These are phyloP conservation scores for Spialia ferax DNA, from an alignment of 2,888 invertebrate species.

Conservation along the genomic window DNA sequence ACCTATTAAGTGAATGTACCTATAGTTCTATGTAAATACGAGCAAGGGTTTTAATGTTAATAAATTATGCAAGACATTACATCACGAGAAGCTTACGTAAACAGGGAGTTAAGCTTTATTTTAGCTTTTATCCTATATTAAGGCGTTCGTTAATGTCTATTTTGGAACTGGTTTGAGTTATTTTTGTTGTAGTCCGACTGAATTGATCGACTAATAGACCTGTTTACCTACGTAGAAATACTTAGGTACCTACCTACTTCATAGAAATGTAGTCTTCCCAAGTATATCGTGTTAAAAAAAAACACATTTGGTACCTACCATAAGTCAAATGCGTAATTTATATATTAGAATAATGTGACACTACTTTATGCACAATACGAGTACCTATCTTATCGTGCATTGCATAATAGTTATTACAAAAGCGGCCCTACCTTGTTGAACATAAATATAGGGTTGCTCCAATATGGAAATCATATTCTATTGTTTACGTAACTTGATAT, in stretches of 20 bases:
- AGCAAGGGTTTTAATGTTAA: neutral
- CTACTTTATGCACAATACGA: slow-evolving; percentile 44
- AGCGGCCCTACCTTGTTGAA: slow-evolving; percentile 33
- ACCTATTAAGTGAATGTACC: neutral
- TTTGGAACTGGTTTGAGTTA: neutral
- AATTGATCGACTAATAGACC: neutral
- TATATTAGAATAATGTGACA: neutral
- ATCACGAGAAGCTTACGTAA: neutral
- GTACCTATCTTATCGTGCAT: slow-evolving; percentile 39
- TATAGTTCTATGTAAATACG: neutral
- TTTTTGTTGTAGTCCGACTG: neutral
- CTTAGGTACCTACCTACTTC: neutral
- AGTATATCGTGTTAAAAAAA: too few species aligned
- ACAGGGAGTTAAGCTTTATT: neutral
- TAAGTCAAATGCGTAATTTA: too few species aligned
- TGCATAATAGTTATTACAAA: slow-evolving; percentile 44
- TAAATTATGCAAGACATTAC: slow-evolving; percentile 2
- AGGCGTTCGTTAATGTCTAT: neutral
- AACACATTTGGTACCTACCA: too few species aligned
- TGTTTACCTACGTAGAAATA: neutral
- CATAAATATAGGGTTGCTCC: slow-evolving; percentile 41
- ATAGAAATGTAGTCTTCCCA: too few species aligned
- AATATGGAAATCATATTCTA: neutral
- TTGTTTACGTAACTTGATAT: neutral
- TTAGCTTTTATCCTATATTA: neutral